Percentiles rank a stretch among this genome's conserved stretches.
phyloP scores from a whole-genome alignment of 2,797 vertebrate genomes.

The Chromis chromis region DNA sequence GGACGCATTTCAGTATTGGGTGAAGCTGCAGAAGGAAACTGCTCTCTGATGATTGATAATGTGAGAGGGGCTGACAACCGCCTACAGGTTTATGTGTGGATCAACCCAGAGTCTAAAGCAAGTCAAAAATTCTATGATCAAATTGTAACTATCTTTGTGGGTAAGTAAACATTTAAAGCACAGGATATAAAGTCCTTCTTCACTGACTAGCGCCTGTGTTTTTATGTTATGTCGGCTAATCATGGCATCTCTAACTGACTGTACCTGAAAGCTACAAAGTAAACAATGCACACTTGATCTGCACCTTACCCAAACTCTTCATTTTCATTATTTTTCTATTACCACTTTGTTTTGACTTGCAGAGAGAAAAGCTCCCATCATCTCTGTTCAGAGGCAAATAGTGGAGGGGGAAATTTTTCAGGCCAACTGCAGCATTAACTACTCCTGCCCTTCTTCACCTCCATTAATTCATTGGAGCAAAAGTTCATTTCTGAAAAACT shows the following conservation, averaged over 20 bases:
- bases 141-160: constrained; percentile 39
- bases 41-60: constrained; percentile 52
- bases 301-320: no score
- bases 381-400: constrained; percentile 16
- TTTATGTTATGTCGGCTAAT: no score
- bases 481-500: not conserved
- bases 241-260: no score
- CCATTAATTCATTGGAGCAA: constrained; percentile 24
- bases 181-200: no score
- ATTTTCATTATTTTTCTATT: not conserved
- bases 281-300: no score
- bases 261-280: no score
- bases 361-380: constrained; percentile 28
- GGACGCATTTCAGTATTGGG: constrained; percentile 59
- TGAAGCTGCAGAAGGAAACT: constrained; percentile 55
- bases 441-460: constrained; percentile 38
- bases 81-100: constrained; percentile 44
- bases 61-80: constrained; percentile 36
- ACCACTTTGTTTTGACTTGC: constrained; percentile 10
- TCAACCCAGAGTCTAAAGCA: constrained; percentile 25
- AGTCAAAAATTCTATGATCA: constrained; percentile 32
- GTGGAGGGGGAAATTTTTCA: constrained; percentile 20
- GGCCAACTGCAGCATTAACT: constrained; percentile 28
- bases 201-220: no score
- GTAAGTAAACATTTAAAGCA: constrained; percentile 46